Percentiles rank a stretch among this genome's conserved stretches.
phyloP scores from a whole-genome alignment of 2,113 vertebrate species.

The Nesoenas mayeri region DNA sequence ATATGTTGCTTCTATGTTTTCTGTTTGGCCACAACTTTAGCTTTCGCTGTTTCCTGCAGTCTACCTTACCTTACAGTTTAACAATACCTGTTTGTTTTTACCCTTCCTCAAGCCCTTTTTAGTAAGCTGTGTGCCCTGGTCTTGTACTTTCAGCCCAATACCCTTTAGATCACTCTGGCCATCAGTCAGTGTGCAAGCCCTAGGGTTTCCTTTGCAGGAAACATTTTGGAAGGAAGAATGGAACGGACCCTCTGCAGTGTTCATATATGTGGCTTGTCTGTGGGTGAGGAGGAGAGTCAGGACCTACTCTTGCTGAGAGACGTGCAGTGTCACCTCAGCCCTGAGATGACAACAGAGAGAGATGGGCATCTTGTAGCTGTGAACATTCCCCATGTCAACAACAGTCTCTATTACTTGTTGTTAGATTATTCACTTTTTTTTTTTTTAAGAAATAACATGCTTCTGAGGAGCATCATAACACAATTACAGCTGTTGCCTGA shows the following conservation, averaged over 20 bases:
- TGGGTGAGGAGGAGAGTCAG: background rate
- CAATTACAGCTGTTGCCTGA: background rate
- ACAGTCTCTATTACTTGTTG: background rate
- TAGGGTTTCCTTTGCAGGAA: background rate
- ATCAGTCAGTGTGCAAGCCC: background rate
- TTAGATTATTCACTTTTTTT: background rate
- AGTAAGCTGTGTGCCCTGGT: background rate
- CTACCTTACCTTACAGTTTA: background rate
- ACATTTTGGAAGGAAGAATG: background rate
- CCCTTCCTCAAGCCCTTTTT: background rate
- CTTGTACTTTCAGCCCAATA: background rate
- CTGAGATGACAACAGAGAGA: background rate
- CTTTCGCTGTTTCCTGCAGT: background rate
- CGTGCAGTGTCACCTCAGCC: background rate
- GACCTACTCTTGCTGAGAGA: background rate
- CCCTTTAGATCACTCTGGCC: background rate
- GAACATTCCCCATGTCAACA: background rate
- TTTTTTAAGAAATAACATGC: background rate
- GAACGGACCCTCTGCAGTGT: background rate
- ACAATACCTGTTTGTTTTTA: background rate
- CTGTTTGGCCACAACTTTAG: background rate
- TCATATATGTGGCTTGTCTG: accelerated
- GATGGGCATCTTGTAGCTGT: background rate
- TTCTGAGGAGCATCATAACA: background rate
- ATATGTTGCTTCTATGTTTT: background rate